These are phyloP conservation scores for Lordiphosa collinella DNA, from an alignment of 1,140 invertebrate species.

Conservation along the genomic window DNA sequence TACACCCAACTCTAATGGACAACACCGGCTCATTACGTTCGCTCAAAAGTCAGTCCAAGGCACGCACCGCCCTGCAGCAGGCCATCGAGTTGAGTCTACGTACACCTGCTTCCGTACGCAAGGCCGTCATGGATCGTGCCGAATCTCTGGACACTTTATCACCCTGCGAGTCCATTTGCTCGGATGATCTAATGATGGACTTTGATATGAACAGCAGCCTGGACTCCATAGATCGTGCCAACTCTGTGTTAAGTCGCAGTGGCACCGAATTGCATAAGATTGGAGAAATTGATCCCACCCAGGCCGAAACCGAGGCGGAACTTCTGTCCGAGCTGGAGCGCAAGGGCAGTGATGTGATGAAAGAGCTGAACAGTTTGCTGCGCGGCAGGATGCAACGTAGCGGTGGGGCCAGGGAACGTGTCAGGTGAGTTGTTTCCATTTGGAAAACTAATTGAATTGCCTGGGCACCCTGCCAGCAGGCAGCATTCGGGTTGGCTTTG, in stretches of 20 bases:
- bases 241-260: slow-evolving; percentile 74
- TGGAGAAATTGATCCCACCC: slow-evolving; percentile 55
- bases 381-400: slow-evolving; percentile 44
- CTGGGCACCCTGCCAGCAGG: slow-evolving; percentile 37
- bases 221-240: slow-evolving; percentile 83
- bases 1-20: slow-evolving; percentile 49
- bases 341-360: slow-evolving; percentile 81
- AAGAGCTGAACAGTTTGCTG: slow-evolving; percentile 80
- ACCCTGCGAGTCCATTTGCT: slow-evolving; percentile 88
- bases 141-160: slow-evolving; percentile 88
- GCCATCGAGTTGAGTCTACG: slow-evolving; percentile 78
- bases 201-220: slow-evolving; percentile 88
- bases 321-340: slow-evolving; percentile 81
- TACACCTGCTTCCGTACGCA: slow-evolving; percentile 61
- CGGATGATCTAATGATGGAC: slow-evolving; percentile 91
- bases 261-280: slow-evolving; percentile 80
- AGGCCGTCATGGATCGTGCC: slow-evolving; percentile 80
- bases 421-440: slow-evolving; percentile 51
- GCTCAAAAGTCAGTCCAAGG: slow-evolving; percentile 67
- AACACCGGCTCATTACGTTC: slow-evolving; percentile 66
- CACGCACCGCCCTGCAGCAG: slow-evolving; percentile 64
- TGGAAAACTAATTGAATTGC: slow-evolving; percentile 55
- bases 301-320: slow-evolving; percentile 78
- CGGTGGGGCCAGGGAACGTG: slow-evolving; percentile 45
- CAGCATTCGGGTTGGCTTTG: slow-evolving; percentile 44